Evolutionary conservation across 92 coral and sea anemone species (phyloP), one percentile per base, ranked within the genome.

Genomic region (Porites evermanni): DNA sequence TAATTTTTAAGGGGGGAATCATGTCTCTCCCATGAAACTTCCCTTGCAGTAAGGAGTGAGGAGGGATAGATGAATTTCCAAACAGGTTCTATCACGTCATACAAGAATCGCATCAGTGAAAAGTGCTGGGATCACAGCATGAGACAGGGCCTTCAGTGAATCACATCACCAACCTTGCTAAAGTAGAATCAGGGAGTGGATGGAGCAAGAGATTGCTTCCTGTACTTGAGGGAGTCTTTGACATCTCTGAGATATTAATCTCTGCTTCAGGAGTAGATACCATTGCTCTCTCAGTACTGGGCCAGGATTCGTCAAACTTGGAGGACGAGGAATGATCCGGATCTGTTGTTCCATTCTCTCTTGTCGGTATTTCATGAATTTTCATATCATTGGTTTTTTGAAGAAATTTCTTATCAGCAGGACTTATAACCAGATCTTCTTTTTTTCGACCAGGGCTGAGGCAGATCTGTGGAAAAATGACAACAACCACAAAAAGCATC

Each of bases 281-380:
- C 50, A 92, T 74, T 69, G 93, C 91, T 21, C 88, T 76, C 73
- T 95, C 99, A 16, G 99, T 95, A 70, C 99, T 97, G 11, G 98
- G 99, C 99, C 99, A 97, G 8, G 99, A 97, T 88, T 97, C 99
- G 65, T 97, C 90, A 79, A 97, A 97, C 85, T 88, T 96, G 24
- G 98, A 93, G 21, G 97, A 92, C 12, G 98, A 91, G 63, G 99
- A 95, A 47, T 86, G 82, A 68, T 95, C 98, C 14, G 88, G 88
- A 29, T 81, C 88, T 17, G 72, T 70, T 8, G 94, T 86, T 51
- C 99, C 99, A 93, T 97, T 94, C 74, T 97, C 99, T 85, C 98
- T 91, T 76, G 99, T 97, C 10, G 99, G 98, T 67, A 93, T 66
- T 84, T 97, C 99, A 69, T 94, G 95, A 71, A 91, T 81, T 75